Conservation (phyloP, 1,140 invertebrate genomes). For the Drosophila pectinifera region DNA sequence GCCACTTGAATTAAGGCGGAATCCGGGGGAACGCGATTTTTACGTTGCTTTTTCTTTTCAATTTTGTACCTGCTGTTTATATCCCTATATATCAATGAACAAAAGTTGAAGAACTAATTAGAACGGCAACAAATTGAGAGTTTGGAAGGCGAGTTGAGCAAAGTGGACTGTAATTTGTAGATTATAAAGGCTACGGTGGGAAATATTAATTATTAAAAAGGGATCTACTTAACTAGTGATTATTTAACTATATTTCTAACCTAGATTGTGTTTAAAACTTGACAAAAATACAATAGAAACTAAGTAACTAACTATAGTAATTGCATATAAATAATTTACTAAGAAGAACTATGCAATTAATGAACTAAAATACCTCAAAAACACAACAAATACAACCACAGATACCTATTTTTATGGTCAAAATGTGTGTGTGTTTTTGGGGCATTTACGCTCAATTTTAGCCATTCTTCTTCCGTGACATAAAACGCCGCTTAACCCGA, state of each 20-base stretch:
- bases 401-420: background rate
- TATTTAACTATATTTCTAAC: no score
- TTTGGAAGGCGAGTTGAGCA: conserved; percentile 3
- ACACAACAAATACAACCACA: no score
- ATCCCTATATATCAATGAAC: conserved; percentile 46
- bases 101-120: conserved; percentile 71
- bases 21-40: conserved; percentile 11
- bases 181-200: background rate
- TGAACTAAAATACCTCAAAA: background rate
- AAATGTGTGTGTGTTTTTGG: background rate
- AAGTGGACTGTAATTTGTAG: conserved; percentile 4
- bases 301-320: background rate
- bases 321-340: background rate
- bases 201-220: background rate
- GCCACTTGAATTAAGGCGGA: conserved; percentile 36
- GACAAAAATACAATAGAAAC: no score
- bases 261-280: no score
- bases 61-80: no score
- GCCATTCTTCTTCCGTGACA: background rate
- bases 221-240: background rate
- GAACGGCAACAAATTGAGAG: conserved; percentile 55
- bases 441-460: no score
- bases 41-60: no score
- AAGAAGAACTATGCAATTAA: background rate
- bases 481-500: conserved; percentile 7